Evolutionary conservation across 2,113 vertebrate species (phyloP), one percentile per base, ranked within the genome.

Genomic region (Nyctereutes procyonoides): DNA sequence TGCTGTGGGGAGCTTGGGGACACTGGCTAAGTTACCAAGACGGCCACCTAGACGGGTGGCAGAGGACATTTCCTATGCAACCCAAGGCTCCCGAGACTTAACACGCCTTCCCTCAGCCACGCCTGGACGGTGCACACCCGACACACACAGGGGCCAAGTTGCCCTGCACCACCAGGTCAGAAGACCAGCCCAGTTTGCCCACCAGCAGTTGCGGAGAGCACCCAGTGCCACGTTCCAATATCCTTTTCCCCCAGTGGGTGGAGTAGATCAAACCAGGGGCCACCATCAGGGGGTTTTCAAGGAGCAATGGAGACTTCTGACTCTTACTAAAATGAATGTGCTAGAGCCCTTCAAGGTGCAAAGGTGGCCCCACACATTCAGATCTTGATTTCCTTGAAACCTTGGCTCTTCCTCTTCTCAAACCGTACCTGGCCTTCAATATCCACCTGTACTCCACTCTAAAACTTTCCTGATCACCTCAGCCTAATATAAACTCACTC

Each of bases 51-150:
- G 24, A 65, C 3, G 73, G 38, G 63, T 3, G n/a, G 69, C 53
- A 43, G 19, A 53, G 28, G 56, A 17, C 2, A 0, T 30, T 74
- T 71, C 60, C 60, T 19, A 1, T 8, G 56, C 16, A 26, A 32
- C 5, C 32, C 24, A 5, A 38, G 28, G 30, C 55, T 89, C 12
- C 38, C 43, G 9, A 43, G 13, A 67, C 2, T 26, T 35, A 15
- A 8, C 8, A 16, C 0, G 1, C 1, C 30, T 71, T 77, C 26
- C 12, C 1, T 81, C 32, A 32, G 6, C 7, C 24, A 10, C 30
- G 9, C 83, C 80, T 77, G 69, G 26, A 13, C n/a, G 32, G 15
- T 16, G 32, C 10, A 13, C 3, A 30, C 9, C 0, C 6, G 6
- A 4, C 8, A 43, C 0, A 81, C 17, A 89, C 8, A 1, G 0